Evolutionary conservation across 2,113 vertebrate species (phyloP).

Genomic region (Channa argus): DNA sequence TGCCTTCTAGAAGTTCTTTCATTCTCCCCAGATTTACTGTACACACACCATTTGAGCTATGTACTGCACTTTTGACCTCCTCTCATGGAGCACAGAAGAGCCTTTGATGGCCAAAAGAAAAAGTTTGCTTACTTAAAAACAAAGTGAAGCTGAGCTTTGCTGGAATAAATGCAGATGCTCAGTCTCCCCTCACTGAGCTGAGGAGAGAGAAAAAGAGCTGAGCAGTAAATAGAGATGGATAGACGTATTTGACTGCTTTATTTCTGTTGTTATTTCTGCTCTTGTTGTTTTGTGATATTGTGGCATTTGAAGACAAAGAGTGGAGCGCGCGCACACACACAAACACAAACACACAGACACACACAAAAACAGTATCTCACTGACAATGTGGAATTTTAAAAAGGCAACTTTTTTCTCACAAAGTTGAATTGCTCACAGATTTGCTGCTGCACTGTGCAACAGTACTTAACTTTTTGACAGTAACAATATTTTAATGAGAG

Average conservation of each 20-base stretch:
- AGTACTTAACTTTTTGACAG: not conserved
- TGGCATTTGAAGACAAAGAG: not conserved
- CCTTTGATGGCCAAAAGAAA: not conserved
- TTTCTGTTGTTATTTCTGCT: not conserved
- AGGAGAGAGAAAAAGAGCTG: conserved; percentile 18
- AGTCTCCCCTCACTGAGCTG: conserved; percentile 18
- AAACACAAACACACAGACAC: too few species aligned
- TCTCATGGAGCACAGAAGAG: not conserved
- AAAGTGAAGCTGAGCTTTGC: conserved; percentile 1
- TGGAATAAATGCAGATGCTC: not conserved
- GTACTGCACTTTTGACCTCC: not conserved
- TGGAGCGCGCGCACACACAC: too few species aligned
- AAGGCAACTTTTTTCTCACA: not conserved
- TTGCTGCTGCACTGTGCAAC: not conserved
- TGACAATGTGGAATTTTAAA: not conserved
- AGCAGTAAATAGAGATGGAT: conserved; percentile 41
- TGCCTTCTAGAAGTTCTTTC: not conserved
- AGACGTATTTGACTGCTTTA: conserved; percentile 15
- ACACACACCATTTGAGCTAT: too few species aligned
- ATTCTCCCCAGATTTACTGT: not conserved
- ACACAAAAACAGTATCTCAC: not conserved
- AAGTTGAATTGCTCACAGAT: conserved; percentile 3
- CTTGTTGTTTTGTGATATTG: conserved; percentile 14
- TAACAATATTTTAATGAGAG: not conserved
- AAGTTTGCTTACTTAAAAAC: conserved; percentile 13